A percentile compares a stretch with the other conserved stretches of the same genome.
phyloP scores from a whole-genome alignment of 1,140 invertebrate genomes.

The Subanguina moxae region DNA sequence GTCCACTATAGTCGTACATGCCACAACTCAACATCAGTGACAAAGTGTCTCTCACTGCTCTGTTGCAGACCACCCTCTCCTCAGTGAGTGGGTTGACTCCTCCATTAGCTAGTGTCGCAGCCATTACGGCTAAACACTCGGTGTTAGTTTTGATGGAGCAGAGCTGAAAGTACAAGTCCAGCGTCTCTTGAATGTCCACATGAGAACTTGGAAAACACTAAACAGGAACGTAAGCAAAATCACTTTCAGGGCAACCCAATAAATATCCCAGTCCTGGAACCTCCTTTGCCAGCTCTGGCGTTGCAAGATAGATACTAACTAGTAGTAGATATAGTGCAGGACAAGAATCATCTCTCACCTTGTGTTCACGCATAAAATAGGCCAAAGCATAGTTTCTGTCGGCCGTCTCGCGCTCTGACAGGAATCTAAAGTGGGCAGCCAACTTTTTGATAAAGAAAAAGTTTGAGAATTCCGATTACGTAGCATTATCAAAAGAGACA shows the following conservation, averaged over 20 bases:
- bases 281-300: too few species aligned
- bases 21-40: constrained; percentile 35
- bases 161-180: constrained; percentile 97
- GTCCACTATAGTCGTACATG: constrained; percentile 44
- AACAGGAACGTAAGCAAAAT: too few species aligned
- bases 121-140: constrained; percentile 84
- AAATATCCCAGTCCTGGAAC: too few species aligned
- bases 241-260: too few species aligned
- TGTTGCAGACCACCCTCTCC: constrained; percentile 20
- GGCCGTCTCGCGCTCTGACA: constrained; percentile 86
- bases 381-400: constrained; percentile 93
- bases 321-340: too few species aligned
- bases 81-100: constrained; percentile 59
- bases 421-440: constrained; percentile 63
- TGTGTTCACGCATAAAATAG: constrained; percentile 92
- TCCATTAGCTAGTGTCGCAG: constrained; percentile 89
- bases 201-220: constrained; percentile 30
- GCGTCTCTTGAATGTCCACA: constrained; percentile 69
- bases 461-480: constrained; percentile 51
- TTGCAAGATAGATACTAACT: too few species aligned
- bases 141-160: constrained; percentile 90
- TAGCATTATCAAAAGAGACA: constrained; percentile 46
- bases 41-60: constrained; percentile 26
- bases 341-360: constrained; percentile 13
- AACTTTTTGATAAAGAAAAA: not conserved